Evolutionary conservation across 2,113 vertebrate genomes (phyloP), one percentile per base, ranked within the genome.

Genomic region (Guaruba guarouba): DNA sequence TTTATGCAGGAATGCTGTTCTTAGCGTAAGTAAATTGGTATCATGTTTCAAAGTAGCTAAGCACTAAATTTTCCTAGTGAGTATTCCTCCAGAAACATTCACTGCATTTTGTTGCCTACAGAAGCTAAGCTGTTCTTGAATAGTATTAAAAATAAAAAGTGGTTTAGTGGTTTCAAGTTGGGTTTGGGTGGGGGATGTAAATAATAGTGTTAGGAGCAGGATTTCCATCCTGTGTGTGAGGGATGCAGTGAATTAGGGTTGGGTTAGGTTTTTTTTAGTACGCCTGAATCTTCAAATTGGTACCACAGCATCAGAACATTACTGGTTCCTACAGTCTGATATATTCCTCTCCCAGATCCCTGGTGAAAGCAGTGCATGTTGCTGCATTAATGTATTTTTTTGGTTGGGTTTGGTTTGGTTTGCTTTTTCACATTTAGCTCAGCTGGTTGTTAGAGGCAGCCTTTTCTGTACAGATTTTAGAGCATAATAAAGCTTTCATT

Each of bases 401-500:
- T 13, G 29, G 4, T 76, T n/a, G 16, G 29, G 1, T 23, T 7
- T 18, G 28, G 35, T 28, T 66, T 16, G 28, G 20, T 29, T 66
- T 14, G 29, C 7, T 86, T 71, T 93, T 94, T 52, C 79, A 62
- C 2, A 1, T 95, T 89, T 81, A 79, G 55, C 64, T 95, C 85
- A 91, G 84, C 71, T 92, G 61, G 75, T 91, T 82, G 55, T 52
- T 93, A 86, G 75, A 89, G 78, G 63, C 80, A 86, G 85, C 55
- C 48, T 85, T 86, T 93, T 95, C 67, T 88, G 57, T 73, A 68
- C 75, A 86, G 86, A 93, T 91, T 82, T 88, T 90, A 88, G 83
- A 90, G 61, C 52, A 61, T 79, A 90, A 95, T 96, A 97, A 97
- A 88, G 88, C 93, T 88, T 96, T 94, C 71, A 91, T 97, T 97